Conservation (phyloP, 2,113 vertebrate species). For the Strix aluco region DNA sequence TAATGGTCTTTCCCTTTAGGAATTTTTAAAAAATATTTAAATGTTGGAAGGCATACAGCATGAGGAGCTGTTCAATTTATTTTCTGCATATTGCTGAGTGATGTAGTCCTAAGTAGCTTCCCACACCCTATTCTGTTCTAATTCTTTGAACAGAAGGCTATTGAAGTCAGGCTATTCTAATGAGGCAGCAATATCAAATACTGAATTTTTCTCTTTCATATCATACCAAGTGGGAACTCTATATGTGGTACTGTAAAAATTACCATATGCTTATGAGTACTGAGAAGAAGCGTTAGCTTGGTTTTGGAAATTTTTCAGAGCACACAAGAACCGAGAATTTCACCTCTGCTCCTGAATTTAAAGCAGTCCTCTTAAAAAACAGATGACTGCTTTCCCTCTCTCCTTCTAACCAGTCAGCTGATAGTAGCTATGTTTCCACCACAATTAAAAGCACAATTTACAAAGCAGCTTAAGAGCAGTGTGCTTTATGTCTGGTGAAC, state of each 20-base stretch:
- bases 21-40: not conserved
- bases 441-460: not conserved
- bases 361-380: not conserved
- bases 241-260: conserved; percentile 37
- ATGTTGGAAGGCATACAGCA: not conserved
- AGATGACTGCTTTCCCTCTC: not conserved
- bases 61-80: conserved; percentile 1
- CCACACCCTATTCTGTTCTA: conserved; percentile 23
- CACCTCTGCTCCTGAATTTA: conserved; percentile 9
- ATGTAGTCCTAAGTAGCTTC: conserved; percentile 22
- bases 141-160: conserved; percentile 39
- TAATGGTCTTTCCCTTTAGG: not conserved
- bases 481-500: not conserved
- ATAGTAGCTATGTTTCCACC: not conserved
- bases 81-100: conserved; percentile 26
- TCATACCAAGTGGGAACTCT: conserved; percentile 3
- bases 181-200: conserved; percentile 33
- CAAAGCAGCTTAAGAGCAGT: not conserved
- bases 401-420: not conserved
- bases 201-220: conserved; percentile 35
- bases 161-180: conserved; percentile 48
- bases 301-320: conserved; percentile 27
- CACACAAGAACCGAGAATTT: not conserved
- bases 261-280: conserved; percentile 33
- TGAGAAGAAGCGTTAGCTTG: not conserved